Percentiles rank a stretch among this genome's conserved stretches.
These are phyloP conservation scores for Nesogale talazaci DNA, from an alignment of 2,113 vertebrate species.

Conservation along the genomic window DNA sequence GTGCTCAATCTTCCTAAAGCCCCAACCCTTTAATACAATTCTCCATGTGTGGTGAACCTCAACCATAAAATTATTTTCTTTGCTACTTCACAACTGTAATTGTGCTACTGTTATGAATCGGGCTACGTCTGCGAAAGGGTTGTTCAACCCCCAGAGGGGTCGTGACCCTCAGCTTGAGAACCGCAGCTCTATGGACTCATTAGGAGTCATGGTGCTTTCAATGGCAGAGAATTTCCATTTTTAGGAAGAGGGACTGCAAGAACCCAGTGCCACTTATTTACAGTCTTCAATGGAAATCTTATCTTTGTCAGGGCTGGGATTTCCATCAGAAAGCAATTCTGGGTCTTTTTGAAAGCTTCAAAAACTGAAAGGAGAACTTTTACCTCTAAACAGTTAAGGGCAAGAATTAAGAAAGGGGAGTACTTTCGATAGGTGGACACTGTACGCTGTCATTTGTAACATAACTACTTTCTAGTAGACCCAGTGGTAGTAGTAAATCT, in stretches of 20 bases:
- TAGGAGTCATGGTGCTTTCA: too few species aligned
- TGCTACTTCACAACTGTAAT: too few species aligned
- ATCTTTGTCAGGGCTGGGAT: neutral
- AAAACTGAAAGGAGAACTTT: neutral
- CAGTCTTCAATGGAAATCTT: neutral
- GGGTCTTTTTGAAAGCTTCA: neutral
- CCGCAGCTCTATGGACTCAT: too few species aligned
- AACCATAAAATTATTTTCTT: too few species aligned
- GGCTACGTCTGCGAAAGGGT: too few species aligned
- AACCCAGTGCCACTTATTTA: neutral
- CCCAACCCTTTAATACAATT: too few species aligned
- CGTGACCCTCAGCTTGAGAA: too few species aligned
- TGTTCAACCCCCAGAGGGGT: too few species aligned
- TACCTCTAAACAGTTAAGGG: neutral
- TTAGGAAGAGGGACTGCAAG: neutral
- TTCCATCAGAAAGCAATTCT: constrained; percentile 17
- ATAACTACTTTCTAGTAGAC: neutral
- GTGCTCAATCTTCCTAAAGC: too few species aligned
- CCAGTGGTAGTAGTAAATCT: neutral
- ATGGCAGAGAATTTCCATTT: too few species aligned
- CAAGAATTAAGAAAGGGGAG: neutral
- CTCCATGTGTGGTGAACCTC: too few species aligned
- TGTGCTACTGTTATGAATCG: too few species aligned
- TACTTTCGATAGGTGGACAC: neutral
- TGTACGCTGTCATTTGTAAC: neutral